Evolutionary conservation across 2,888 invertebrate genomes (phyloP), one percentile per base, ranked within the genome.

Genomic region (Clitarchus hookeri): DNA sequence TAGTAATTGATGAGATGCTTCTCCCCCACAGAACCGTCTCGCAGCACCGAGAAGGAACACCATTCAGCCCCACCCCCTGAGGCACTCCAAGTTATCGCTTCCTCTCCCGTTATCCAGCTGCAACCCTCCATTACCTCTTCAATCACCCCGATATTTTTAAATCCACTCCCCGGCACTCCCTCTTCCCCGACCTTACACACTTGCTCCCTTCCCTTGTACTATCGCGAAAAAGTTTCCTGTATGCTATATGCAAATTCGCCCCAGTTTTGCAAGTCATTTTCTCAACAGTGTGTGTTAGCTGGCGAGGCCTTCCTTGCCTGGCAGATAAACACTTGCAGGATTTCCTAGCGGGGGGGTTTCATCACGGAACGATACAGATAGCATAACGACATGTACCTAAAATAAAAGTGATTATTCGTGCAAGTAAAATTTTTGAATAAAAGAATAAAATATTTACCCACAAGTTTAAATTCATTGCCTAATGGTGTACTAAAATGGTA

Each of bases 91-190:
- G 65, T 65, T 65, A 65, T 65, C 19, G 65, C 65, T 65, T 65
- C 65, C 65, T n/a, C 65, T 6, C 27, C 82, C 82, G 13, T 82
- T 82, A 26, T 27, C 82, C 36, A 27, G 27, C 82, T 44, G 16
- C 82, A 82, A 82, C 82, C 44, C 82, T 82, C 44, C 65, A 65
- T 65, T 65, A 65, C 65, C 65, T 65, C 65, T 65, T 65, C 65
- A 65, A 65, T n/a, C 19, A 65, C 65, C 65, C 8, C 8, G 8
- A 65, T 65, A 11, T 65, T 65, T 65, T 65, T 65, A 13, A 48
- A 65, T 65, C 65, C n/a, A 65, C 65, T 65, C 16, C 16, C 48
- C 16, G 48, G 48, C 48, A 48, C 65, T 65, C 65, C 65, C 65
- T 65, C 65, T 23, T 19, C 23, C 65, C 65, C 16, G 27, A 25